Evolutionary conservation across 2,113 vertebrate species (phyloP).

Genomic region (Delphinus delphis): DNA sequence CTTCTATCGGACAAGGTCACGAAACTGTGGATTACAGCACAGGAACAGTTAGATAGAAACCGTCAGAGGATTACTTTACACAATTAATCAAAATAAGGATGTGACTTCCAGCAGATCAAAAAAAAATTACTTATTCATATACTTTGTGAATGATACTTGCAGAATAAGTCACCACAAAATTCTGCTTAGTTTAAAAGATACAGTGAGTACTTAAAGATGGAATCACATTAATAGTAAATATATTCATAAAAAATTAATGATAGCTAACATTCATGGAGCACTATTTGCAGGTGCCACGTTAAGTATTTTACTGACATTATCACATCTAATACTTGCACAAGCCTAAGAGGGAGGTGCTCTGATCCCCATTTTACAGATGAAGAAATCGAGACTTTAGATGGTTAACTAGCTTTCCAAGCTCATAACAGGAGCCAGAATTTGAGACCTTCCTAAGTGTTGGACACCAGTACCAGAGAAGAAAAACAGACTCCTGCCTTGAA

Average conservation of each 20-base stretch:
- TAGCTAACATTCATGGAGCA: background rate
- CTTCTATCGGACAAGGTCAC: background rate
- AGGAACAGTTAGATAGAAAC: conserved; percentile 26
- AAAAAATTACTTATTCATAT: background rate
- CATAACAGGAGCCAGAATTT: background rate
- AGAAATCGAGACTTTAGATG: background rate
- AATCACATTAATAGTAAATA: background rate
- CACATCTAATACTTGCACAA: background rate
- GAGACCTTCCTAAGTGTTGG: background rate
- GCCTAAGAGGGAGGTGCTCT: background rate
- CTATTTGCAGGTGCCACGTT: background rate
- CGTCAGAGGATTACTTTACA: background rate
- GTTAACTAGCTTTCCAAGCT: background rate
- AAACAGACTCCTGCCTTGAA: background rate
- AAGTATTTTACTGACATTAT: conserved; percentile 7
- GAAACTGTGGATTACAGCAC: conserved; percentile 49
- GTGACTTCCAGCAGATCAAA: background rate
- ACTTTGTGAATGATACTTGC: background rate
- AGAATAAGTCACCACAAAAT: background rate
- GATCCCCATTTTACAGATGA: background rate
- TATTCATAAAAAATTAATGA: background rate
- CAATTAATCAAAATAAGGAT: background rate
- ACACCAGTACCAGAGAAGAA: background rate
- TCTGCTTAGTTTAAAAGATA: background rate
- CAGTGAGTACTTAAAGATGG: background rate